Percentiles rank a stretch among this genome's conserved stretches.
Evolutionary conservation across 2,888 invertebrate genomes (phyloP).

Genomic region (Amaurobius ferox): DNA sequence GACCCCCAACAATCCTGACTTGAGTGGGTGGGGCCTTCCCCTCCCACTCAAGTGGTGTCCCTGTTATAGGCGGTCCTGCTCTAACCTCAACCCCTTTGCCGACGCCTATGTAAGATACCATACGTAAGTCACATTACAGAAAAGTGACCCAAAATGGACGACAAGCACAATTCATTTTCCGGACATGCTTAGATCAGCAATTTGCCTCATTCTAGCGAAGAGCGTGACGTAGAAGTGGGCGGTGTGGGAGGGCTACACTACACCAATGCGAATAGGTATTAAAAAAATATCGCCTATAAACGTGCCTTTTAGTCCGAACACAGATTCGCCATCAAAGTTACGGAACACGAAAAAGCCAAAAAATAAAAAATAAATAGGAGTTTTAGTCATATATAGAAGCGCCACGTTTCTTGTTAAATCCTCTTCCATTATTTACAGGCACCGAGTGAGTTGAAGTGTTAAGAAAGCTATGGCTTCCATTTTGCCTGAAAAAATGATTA

Average conservation of each 20-base stretch:
- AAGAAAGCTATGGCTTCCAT: not conserved
- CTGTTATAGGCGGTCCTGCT: no score
- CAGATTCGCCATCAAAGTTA: slow-evolving; percentile 48
- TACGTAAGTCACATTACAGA: no score
- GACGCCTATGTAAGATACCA: no score
- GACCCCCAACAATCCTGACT: no score
- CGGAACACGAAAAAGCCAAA: not conserved
- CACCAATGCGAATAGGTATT: slow-evolving; percentile 23
- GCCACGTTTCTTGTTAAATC: slow-evolving; percentile 8
- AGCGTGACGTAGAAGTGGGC: slow-evolving; percentile 28
- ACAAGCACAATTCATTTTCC: no score
- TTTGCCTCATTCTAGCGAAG: slow-evolving; percentile 17
- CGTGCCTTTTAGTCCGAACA: slow-evolving; percentile 44
- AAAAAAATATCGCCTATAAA: slow-evolving; percentile 38
- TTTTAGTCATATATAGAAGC: not conserved
- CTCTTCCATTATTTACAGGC: not conserved
- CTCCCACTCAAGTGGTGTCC: no score
- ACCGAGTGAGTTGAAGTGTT: not conserved
- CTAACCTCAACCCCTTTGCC: no score
- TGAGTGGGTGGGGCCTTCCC: no score
- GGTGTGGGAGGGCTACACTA: not conserved
- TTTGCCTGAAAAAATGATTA: no score
- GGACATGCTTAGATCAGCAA: slow-evolving; percentile 25
- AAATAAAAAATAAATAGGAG: not conserved
- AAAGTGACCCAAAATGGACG: not conserved